These are phyloP conservation scores for Genyomyrus donnyi DNA, from an alignment of 2,113 vertebrate genomes.

Conservation along the genomic window DNA sequence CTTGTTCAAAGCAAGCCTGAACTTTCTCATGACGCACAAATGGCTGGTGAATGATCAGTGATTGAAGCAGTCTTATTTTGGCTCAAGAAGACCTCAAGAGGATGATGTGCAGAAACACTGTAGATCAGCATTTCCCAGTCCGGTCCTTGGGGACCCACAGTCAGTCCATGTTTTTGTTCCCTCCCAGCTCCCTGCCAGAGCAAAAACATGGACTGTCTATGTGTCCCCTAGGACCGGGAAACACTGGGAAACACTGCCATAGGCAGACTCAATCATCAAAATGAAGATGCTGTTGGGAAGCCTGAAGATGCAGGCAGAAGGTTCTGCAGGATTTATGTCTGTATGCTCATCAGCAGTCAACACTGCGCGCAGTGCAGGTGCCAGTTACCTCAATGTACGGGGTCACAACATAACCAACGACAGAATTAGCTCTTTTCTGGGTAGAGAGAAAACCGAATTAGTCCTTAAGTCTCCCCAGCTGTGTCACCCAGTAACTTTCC, in stretches of 20 bases:
- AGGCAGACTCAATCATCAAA: background rate
- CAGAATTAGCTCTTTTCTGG: background rate
- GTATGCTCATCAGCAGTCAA: background rate
- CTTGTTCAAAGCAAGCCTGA: background rate
- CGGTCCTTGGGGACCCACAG: background rate
- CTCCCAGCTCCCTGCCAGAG: background rate
- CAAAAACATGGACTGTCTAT: background rate
- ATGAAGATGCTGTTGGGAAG: background rate
- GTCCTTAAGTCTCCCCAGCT: background rate
- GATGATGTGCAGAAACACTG: background rate
- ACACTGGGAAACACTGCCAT: background rate
- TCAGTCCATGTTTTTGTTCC: background rate
- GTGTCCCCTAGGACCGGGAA: background rate
- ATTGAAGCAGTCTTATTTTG: background rate
- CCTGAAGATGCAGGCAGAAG: background rate
- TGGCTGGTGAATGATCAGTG: background rate
- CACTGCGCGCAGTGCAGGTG: background rate
- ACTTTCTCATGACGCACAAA: background rate
- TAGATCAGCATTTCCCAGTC: background rate
- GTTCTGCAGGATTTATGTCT: background rate
- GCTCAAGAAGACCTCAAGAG: background rate
- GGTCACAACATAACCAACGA: background rate
- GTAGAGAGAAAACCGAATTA: background rate
- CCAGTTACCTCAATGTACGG: background rate
- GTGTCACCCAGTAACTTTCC: background rate